Evolutionary conservation across 1,140 invertebrate species (phyloP).

Genomic region (Mamestra configurata): DNA sequence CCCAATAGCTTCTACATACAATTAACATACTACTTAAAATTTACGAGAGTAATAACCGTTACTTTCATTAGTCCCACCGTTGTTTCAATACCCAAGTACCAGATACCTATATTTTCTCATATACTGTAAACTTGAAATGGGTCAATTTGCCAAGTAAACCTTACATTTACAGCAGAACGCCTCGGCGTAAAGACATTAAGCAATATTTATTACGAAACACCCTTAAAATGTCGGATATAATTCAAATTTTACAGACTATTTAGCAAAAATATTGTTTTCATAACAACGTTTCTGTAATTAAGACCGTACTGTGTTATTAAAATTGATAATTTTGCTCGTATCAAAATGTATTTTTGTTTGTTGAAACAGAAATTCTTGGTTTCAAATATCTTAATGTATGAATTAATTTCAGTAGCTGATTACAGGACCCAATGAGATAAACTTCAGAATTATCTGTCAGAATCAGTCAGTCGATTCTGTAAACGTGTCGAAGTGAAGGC

Average conservation of each 20-base stretch:
- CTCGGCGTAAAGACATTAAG: conserved; percentile 48
- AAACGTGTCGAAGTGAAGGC: too few relatives aligned
- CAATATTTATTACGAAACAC: conserved; percentile 47
- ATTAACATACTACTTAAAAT: background rate
- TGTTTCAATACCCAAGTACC: background rate
- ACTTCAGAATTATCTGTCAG: too few relatives aligned
- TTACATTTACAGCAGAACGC: conserved; percentile 36
- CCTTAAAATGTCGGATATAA: conserved; percentile 43
- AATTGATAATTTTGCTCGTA: conserved; percentile 10
- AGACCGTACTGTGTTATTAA: conserved; percentile 10
- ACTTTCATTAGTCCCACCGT: background rate
- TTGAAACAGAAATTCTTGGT: too few relatives aligned
- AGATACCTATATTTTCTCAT: conserved; percentile 24
- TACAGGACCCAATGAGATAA: too few relatives aligned
- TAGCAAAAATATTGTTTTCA: conserved; percentile 49
- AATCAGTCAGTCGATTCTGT: too few relatives aligned
- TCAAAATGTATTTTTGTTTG: background rate
- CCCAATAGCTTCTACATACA: background rate
- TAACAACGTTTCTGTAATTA: conserved; percentile 41
- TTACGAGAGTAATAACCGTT: conserved; percentile 6
- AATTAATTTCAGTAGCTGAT: too few relatives aligned
- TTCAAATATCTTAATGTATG: too few relatives aligned
- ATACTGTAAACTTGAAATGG: background rate
- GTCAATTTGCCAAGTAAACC: conserved; percentile 34
- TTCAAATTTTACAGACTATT: conserved; percentile 51